These are phyloP conservation scores for Pollenia labialis DNA, from an alignment of 2,888 invertebrate genomes.

Conservation along the genomic window DNA sequence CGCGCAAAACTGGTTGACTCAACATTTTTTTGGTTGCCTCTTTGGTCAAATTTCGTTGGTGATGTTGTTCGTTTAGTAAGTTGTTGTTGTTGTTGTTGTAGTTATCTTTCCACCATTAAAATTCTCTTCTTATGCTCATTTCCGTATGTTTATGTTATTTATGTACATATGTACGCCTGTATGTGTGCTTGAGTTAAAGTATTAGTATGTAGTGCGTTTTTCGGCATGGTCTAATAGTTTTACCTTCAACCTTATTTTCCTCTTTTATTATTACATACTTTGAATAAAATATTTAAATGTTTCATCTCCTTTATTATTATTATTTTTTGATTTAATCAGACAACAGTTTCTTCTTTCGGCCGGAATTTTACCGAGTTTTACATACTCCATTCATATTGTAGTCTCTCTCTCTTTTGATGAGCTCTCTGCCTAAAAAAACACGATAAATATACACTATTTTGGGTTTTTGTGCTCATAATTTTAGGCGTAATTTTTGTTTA, in stretches of 20 bases:
- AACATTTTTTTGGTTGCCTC: constrained; percentile 47
- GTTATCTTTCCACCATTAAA: constrained; percentile 19
- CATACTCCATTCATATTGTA: not conserved
- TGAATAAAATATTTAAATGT: not conserved
- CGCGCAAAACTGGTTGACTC: constrained; percentile 63
- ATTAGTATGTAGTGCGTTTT: constrained; percentile 72
- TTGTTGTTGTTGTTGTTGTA: constrained; percentile 10
- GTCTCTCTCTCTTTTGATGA: not conserved
- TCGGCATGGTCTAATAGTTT: constrained; percentile 1
- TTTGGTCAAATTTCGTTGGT: constrained; percentile 32
- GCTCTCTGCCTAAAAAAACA: not conserved
- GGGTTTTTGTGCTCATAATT: not conserved
- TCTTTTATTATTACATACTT: constrained; percentile 9
- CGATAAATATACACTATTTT: not conserved
- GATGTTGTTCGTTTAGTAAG: constrained; percentile 34
- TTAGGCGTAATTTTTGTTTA: constrained; percentile 31
- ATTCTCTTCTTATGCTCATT: constrained; percentile 67
- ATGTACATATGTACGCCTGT: constrained; percentile 24
- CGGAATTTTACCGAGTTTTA: not conserved
- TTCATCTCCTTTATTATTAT: not conserved
- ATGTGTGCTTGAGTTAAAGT: constrained; percentile 37
- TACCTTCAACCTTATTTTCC: not conserved
- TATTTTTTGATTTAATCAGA: not conserved
- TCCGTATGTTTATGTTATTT: constrained; percentile 50
- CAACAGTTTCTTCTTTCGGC: not conserved